These are phyloP conservation scores for Condylura cristata DNA, from an alignment of 2,113 vertebrate genomes.

Conservation along the genomic window DNA sequence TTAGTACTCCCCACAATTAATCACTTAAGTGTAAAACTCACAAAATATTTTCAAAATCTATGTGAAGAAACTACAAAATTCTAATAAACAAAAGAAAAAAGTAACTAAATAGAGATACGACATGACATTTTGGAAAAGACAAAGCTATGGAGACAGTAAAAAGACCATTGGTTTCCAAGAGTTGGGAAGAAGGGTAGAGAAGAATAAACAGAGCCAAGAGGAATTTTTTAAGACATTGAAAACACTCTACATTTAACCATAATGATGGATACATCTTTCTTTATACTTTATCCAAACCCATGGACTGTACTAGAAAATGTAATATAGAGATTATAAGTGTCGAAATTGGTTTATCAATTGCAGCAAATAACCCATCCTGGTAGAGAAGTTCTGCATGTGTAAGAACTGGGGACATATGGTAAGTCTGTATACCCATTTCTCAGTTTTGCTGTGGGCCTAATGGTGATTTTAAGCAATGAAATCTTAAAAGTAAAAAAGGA, in stretches of 20 bases:
- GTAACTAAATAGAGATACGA: not conserved
- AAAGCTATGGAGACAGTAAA: not conserved
- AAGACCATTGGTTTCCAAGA: not conserved
- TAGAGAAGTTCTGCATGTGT: not conserved
- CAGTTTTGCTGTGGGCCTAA: not conserved
- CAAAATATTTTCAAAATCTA: not conserved
- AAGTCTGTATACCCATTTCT: not conserved
- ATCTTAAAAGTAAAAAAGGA: not conserved
- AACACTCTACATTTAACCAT: not conserved
- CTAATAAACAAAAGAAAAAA: not conserved
- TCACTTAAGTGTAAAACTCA: not conserved
- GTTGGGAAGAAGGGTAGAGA: not conserved
- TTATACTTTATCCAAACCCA: not conserved
- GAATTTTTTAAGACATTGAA: not conserved
- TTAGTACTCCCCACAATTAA: not conserved
- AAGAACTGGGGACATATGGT: not conserved
- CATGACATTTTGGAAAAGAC: not conserved
- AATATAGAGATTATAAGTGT: not conserved
- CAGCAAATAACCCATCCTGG: not conserved
- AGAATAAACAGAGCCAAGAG: not conserved
- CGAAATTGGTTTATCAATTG: fast-evolving
- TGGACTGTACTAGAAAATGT: not conserved
- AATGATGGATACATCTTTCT: not conserved
- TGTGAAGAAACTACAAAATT: not conserved
- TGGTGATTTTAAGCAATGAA: not conserved